Evolutionary conservation across 2,797 vertebrate genomes (phyloP).

Genomic region (Nyctibius grandis): DNA sequence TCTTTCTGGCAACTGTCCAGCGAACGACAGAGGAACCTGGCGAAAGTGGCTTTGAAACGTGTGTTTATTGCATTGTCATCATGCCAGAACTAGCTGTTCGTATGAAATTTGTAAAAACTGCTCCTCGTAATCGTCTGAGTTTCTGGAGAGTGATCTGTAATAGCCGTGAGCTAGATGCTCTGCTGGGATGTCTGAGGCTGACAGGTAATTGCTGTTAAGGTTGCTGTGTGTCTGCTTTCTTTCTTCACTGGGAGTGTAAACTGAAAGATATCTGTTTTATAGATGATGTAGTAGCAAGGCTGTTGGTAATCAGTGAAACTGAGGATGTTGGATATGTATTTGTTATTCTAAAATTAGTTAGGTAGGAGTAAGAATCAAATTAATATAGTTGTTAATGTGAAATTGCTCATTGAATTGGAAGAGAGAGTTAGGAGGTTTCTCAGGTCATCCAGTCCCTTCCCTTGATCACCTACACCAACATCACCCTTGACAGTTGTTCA

Average conservation of each 20-base stretch:
- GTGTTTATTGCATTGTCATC: slow-evolving; percentile 52
- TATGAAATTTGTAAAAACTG: slow-evolving; percentile 12
- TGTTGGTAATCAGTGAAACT: rapidly evolving
- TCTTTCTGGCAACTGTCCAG: slow-evolving; percentile 30
- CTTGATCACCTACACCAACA: neutral
- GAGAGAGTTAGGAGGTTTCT: neutral
- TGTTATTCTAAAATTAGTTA: neutral
- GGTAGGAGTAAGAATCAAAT: neutral
- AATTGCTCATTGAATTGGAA: neutral
- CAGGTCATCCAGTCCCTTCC: neutral
- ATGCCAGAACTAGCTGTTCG: neutral
- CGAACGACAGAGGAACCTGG: neutral
- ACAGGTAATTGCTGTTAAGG: neutral
- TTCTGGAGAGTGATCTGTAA: neutral
- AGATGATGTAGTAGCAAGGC: too few relatives aligned
- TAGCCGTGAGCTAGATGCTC: neutral
- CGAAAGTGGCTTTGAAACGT: slow-evolving; percentile 43
- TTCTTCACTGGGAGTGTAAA: neutral
- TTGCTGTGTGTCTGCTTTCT: neutral
- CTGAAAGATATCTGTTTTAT: neutral
- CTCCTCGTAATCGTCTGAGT: neutral
- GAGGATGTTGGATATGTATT: neutral
- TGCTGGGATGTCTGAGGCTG: neutral
- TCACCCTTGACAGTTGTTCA: neutral
- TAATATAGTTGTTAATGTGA: neutral